Conservation (phyloP, 2,888 invertebrate genomes). For the Campopleginae sp. region DNA sequence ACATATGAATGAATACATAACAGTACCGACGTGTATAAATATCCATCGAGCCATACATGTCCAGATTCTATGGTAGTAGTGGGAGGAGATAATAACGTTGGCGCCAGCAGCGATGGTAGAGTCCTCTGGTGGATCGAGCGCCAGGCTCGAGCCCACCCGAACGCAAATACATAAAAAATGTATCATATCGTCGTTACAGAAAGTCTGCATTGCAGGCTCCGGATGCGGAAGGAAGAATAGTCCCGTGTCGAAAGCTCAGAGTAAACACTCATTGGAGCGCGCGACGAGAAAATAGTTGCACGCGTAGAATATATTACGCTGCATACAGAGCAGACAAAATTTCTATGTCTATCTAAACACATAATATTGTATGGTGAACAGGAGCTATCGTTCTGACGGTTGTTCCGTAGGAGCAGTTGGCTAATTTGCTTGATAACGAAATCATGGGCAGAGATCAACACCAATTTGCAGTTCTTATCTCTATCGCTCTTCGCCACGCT, state of each 20-base stretch:
- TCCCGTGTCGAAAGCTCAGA: conserved; percentile 56
- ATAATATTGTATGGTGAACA: background rate
- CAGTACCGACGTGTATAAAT: background rate
- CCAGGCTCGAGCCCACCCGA: conserved; percentile 37
- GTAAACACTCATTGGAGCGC: conserved; percentile 33
- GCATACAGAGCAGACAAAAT: background rate
- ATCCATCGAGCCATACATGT: background rate
- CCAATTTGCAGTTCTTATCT: background rate
- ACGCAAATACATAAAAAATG: conserved; percentile 57
- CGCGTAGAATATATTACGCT: background rate
- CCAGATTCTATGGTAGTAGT: conserved; percentile 15
- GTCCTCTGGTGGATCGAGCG: conserved; percentile 21
- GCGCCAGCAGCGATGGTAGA: conserved; percentile 61
- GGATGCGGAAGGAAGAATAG: conserved; percentile 62
- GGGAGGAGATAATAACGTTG: conserved; percentile 43
- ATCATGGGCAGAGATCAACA: background rate
- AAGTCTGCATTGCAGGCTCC: conserved; percentile 64
- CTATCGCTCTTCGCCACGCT: background rate
- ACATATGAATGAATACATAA: background rate
- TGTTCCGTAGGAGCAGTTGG: background rate
- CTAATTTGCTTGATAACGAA: background rate
- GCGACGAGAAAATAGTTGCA: background rate
- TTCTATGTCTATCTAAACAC: background rate
- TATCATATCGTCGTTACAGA: conserved; percentile 65
- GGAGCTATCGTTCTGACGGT: background rate